These are phyloP conservation scores for Aphelenchoides besseyi DNA, from an alignment of 1,140 invertebrate species.

Conservation along the genomic window DNA sequence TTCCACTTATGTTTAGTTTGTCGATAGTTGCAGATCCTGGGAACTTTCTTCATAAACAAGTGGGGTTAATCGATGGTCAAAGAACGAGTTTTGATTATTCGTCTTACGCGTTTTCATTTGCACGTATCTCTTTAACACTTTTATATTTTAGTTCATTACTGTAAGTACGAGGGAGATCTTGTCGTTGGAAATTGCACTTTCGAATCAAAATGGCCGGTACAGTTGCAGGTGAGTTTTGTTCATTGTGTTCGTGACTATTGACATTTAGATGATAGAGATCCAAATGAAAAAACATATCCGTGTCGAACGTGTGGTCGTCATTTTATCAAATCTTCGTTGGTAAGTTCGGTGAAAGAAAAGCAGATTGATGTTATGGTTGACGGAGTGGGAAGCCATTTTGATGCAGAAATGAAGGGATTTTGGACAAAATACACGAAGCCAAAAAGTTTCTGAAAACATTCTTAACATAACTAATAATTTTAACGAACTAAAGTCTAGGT, in stretches of 20 bases:
- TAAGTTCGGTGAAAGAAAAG: too few relatives aligned
- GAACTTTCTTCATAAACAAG: too few relatives aligned
- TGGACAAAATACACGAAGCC: not conserved
- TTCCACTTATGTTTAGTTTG: too few relatives aligned
- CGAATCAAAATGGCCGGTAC: not conserved
- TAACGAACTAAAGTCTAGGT: conserved; percentile 29
- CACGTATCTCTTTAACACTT: too few relatives aligned
- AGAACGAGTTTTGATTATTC: too few relatives aligned
- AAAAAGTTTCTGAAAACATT: conserved; percentile 9
- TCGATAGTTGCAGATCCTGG: too few relatives aligned
- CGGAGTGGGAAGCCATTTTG: conserved; percentile 2
- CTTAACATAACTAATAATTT: conserved; percentile 10
- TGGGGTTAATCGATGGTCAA: too few relatives aligned
- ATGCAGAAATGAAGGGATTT: not conserved
- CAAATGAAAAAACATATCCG: conserved; percentile 46
- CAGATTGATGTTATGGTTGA: too few relatives aligned
- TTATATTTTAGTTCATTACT: too few relatives aligned
- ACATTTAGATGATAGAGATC: conserved; percentile 16
- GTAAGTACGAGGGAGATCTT: too few relatives aligned
- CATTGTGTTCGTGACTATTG: not conserved
- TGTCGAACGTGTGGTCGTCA: conserved; percentile 43
- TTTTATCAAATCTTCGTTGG: conserved; percentile 47
- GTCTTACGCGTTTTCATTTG: too few relatives aligned
- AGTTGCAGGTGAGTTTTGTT: not conserved
- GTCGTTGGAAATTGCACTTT: too few relatives aligned